These are phyloP conservation scores for Agrochola circellaris DNA, from an alignment of 2,888 invertebrate species.

Conservation along the genomic window DNA sequence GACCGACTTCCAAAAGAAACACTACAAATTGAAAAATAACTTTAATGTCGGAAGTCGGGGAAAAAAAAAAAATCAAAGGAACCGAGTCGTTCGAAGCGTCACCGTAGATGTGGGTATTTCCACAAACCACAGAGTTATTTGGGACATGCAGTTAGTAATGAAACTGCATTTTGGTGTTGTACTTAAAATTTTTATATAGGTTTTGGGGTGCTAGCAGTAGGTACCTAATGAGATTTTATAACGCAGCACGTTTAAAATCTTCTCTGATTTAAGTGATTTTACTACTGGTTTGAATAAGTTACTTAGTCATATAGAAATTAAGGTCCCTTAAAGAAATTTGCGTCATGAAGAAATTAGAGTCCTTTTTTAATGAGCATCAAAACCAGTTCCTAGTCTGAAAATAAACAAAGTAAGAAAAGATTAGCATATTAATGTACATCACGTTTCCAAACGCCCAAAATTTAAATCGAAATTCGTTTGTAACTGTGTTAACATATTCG, in stretches of 20 bases:
- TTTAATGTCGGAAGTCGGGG: no score
- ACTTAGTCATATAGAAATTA: not conserved
- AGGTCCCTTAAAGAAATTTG: not conserved
- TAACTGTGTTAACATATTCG: slow-evolving; percentile 48
- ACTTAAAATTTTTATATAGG: not conserved
- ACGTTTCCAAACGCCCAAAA: slow-evolving; percentile 41
- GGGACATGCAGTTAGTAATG: slow-evolving; percentile 12
- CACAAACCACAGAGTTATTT: slow-evolving; percentile 14
- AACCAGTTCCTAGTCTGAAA: slow-evolving; percentile 1
- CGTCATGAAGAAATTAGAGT: not conserved
- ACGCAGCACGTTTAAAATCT: not conserved
- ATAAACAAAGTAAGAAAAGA: slow-evolving; percentile 21
- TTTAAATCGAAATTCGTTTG: slow-evolving; percentile 59
- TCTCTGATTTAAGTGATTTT: not conserved
- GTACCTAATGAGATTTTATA: not conserved
- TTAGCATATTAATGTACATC: slow-evolving; percentile 30
- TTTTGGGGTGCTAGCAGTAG: not conserved
- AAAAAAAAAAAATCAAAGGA: no score
- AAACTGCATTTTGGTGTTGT: not conserved
- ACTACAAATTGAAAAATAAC: no score
- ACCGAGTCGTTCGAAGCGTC: not conserved
- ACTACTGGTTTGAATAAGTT: not conserved
- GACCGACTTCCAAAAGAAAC: no score
- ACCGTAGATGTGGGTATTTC: slow-evolving; percentile 3
- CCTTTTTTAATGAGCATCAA: not conserved